Percentiles rank a stretch among this genome's conserved stretches.
These are phyloP conservation scores for Cyrtodaria siliqua DNA, from an alignment of 2,888 invertebrate genomes.

Conservation along the genomic window DNA sequence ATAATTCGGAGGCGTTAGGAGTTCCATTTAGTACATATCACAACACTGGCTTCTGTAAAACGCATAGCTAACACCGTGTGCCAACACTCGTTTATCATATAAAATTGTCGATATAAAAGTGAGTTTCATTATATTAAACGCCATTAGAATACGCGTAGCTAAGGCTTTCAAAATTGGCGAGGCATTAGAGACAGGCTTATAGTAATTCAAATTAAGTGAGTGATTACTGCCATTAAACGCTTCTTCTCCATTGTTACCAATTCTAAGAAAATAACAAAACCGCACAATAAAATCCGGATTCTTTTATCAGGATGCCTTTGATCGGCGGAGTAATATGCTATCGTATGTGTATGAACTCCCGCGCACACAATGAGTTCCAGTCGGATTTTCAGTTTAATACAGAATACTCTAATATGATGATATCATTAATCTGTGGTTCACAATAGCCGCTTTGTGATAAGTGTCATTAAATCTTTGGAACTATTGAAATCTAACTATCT, in stretches of 20 bases:
- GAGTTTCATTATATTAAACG: constrained; percentile 46
- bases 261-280: constrained; percentile 59
- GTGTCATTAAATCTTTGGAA: constrained; percentile 39
- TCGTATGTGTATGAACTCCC: constrained; percentile 46
- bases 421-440: constrained; percentile 41
- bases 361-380: constrained; percentile 46
- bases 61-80: no score
- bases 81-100: no score
- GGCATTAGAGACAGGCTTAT: constrained; percentile 45
- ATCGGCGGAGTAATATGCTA: constrained; percentile 58
- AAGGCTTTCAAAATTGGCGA: constrained; percentile 47
- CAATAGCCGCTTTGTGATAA: constrained; percentile 34
- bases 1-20: no score
- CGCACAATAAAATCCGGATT: constrained; percentile 51
- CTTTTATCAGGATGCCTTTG: constrained; percentile 51
- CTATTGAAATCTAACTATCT: constrained; percentile 26
- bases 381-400: constrained; percentile 53
- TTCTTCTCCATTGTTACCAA: constrained; percentile 49
- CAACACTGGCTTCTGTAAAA: no score
- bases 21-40: no score
- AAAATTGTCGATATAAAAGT: no score
- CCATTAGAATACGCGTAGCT: constrained; percentile 45
- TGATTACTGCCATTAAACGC: constrained; percentile 49
- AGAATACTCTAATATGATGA: constrained; percentile 43
- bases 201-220: constrained; percentile 51